These are phyloP conservation scores for Phodopus roborovskii DNA, from an alignment of 2,113 vertebrate species.

Conservation along the genomic window DNA sequence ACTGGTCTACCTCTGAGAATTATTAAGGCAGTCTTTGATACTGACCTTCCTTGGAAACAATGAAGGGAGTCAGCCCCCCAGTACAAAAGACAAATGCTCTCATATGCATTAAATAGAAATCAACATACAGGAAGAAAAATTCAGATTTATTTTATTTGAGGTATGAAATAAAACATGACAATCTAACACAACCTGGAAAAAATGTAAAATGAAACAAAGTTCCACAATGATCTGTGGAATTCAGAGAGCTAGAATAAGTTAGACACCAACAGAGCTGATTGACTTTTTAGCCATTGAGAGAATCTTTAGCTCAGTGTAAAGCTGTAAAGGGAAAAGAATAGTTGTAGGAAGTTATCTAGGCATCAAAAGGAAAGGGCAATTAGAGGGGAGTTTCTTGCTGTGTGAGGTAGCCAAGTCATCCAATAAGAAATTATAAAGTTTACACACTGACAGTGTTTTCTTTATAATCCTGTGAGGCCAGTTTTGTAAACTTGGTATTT, in stretches of 20 bases:
- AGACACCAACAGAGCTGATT: constrained; percentile 68
- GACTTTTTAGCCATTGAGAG: constrained; percentile 68
- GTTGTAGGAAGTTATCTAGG: constrained; percentile 68
- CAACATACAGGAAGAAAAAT: not conserved
- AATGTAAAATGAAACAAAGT: not conserved
- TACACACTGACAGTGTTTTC: not conserved
- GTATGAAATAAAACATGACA: constrained; percentile 68
- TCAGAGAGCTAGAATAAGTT: constrained; percentile 53
- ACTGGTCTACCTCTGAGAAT: not conserved
- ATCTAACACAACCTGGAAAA: constrained; percentile 30
- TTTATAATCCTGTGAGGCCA: constrained; percentile 37
- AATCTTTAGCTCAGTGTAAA: constrained; percentile 82
- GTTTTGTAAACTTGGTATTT: constrained; percentile 4
- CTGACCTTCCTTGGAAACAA: not conserved
- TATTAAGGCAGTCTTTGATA: too few relatives aligned
- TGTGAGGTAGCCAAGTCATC: not conserved
- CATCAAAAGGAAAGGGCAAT: not conserved
- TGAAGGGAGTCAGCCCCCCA: not conserved
- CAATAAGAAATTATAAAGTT: constrained; percentile 44
- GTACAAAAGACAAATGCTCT: not conserved
- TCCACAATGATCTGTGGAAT: constrained; percentile 67
- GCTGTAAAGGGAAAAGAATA: constrained; percentile 81
- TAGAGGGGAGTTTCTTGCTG: not conserved
- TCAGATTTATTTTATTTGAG: constrained; percentile 59
- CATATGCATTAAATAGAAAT: not conserved